These are phyloP conservation scores for Torymus tubicola DNA, from an alignment of 2,888 invertebrate species.

Conservation along the genomic window DNA sequence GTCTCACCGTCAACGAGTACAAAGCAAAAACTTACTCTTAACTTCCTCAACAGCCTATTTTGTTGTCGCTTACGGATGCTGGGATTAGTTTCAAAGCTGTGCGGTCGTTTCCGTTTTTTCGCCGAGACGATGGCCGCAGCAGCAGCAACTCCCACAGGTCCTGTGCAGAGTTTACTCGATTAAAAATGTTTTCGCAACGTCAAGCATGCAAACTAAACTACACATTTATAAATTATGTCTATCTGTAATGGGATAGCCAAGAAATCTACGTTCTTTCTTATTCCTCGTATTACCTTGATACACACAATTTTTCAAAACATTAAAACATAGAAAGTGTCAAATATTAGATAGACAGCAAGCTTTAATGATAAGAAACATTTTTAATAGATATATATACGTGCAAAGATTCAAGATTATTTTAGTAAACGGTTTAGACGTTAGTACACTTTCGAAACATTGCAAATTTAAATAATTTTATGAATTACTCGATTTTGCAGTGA, in stretches of 20 bases:
- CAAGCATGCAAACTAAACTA: constrained; percentile 54
- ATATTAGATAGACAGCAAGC: constrained; percentile 31
- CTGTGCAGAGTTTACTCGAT: constrained; percentile 75
- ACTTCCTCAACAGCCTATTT: constrained; percentile 91
- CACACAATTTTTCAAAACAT: constrained; percentile 11
- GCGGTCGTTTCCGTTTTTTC: constrained; percentile 95
- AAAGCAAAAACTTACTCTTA: constrained; percentile 81
- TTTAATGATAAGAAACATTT: constrained; percentile 27
- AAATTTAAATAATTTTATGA: neutral
- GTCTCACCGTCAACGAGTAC: too few relatives aligned
- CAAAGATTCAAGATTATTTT: constrained; percentile 21
- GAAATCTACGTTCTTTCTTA: neutral
- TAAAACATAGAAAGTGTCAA: constrained; percentile 27
- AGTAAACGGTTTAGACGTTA: constrained; percentile 10
- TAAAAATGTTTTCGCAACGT: constrained; percentile 28
- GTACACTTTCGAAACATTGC: constrained; percentile 18
- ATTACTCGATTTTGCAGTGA: constrained; percentile 18
- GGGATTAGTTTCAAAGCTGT: constrained; percentile 98
- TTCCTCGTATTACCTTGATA: neutral
- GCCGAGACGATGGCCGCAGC: constrained; percentile 97
- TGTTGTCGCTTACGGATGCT: constrained; percentile 97
- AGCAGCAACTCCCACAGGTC: constrained; percentile 96
- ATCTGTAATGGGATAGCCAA: constrained; percentile 14
- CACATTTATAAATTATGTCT: constrained; percentile 36
- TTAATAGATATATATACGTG: constrained; percentile 25